Evolutionary conservation across 2,797 vertebrate species (phyloP).

Genomic region (Aphelocoma californica): DNA sequence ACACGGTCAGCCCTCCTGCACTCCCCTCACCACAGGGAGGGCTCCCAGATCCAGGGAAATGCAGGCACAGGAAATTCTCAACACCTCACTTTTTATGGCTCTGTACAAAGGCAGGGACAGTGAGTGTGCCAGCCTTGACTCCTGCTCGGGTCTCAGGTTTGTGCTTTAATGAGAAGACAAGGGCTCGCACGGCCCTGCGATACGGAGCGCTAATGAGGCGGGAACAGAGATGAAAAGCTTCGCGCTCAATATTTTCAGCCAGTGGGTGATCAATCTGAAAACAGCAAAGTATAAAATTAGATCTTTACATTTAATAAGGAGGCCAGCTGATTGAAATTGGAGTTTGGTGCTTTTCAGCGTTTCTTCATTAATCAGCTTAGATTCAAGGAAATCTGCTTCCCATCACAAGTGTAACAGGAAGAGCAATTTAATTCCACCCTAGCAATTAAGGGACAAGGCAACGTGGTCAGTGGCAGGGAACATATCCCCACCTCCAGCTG

Average conservation of each 20-base stretch:
- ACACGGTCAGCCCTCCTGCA: background rate
- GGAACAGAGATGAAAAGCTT: conserved; percentile 91
- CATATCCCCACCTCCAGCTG: conserved; percentile 72
- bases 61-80: background rate
- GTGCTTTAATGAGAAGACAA: conserved; percentile 95
- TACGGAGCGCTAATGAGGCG: conserved; percentile 87
- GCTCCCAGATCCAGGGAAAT: background rate
- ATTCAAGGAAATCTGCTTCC: conserved; percentile 77
- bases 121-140: conserved; percentile 79
- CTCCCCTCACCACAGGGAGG: background rate
- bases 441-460: conserved; percentile 77
- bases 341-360: conserved; percentile 56
- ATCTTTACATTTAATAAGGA: conserved; percentile 72
- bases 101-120: conserved; percentile 82
- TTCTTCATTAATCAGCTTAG: conserved; percentile 77
- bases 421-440: conserved; percentile 80
- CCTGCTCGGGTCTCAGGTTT: conserved; percentile 82
- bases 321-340: conserved; percentile 70
- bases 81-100: conserved; percentile 86
- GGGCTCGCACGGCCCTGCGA: conserved; percentile 85
- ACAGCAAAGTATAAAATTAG: conserved; percentile 79
- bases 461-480: conserved; percentile 74
- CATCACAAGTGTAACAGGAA: conserved; percentile 76
- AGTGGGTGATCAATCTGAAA: conserved; percentile 89
- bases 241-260: conserved; percentile 93